phyloP scores from a whole-genome alignment of 2,113 vertebrate genomes.

The Campylomormyrus numenius region DNA sequence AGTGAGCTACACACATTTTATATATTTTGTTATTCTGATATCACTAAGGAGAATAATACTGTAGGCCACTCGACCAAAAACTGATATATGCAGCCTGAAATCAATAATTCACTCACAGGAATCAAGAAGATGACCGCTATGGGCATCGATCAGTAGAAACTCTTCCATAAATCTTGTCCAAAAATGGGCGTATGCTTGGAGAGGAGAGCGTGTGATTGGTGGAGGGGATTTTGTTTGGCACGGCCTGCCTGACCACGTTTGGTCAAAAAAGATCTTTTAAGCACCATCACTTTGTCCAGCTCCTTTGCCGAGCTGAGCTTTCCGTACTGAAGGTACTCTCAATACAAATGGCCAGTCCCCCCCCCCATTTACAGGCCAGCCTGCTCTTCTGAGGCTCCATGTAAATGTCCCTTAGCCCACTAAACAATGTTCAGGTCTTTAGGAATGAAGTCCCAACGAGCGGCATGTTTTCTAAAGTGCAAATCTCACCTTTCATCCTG shows the following conservation, averaged over 20 bases:
- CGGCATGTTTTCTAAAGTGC: background rate
- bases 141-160: background rate
- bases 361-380: background rate
- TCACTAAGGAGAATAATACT: background rate
- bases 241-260: constrained; percentile 65
- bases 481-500: background rate
- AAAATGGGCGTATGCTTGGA: background rate
- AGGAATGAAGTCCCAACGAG: background rate
- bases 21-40: background rate
- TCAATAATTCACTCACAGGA: too few species aligned
- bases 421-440: background rate
- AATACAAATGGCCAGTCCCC: constrained; percentile 31
- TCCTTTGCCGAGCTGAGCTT: constrained; percentile 44
- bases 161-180: background rate
- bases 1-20: background rate
- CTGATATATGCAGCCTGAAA: background rate
- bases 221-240: constrained; percentile 44
- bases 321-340: constrained; percentile 51
- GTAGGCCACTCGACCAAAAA: background rate
- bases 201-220: constrained; percentile 13
- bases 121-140: background rate
- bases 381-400: background rate
- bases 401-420: background rate
- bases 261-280: constrained; percentile 56
- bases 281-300: constrained; percentile 47